phyloP scores from a whole-genome alignment of 2,797 vertebrate species.

The Sebastes taczanowskii region DNA sequence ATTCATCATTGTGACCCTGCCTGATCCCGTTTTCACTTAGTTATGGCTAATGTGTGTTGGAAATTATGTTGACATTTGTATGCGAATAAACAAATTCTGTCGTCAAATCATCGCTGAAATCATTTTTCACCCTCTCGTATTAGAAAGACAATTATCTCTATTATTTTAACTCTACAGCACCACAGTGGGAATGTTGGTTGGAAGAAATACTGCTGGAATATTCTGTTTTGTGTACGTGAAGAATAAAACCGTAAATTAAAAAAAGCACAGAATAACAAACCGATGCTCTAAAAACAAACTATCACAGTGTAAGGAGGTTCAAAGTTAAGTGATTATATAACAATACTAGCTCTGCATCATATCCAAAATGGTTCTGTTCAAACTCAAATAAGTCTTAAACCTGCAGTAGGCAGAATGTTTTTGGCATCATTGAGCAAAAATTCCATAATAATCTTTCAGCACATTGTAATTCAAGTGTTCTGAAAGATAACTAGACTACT shows the following conservation, averaged over 20 bases:
- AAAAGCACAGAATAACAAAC: not conserved
- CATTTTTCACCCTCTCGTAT: not conserved
- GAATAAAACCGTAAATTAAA: not conserved
- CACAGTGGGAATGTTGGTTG: not conserved
- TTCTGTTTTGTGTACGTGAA: not conserved
- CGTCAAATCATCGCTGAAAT: slow-evolving; percentile 6
- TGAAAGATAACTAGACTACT: too few species aligned
- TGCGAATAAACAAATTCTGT: slow-evolving; percentile 66
- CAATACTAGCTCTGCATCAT: not conserved
- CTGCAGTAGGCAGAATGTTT: too few species aligned
- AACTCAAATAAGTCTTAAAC: too few species aligned
- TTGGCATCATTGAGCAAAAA: too few species aligned
- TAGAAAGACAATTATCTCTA: not conserved
- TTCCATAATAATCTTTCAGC: too few species aligned
- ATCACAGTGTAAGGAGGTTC: not conserved
- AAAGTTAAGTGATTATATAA: not conserved
- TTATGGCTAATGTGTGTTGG: slow-evolving; percentile 16
- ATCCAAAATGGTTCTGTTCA: not conserved
- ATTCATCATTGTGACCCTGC: slow-evolving; percentile 37
- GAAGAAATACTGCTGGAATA: not conserved
- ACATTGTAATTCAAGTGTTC: too few species aligned
- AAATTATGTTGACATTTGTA: slow-evolving; percentile 31
- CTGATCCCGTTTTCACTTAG: slow-evolving; percentile 24
- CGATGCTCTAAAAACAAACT: not conserved
- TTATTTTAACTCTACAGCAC: not conserved